phyloP scores from a whole-genome alignment of 2,113 vertebrate genomes.

The Brachypodius melanocephalos region DNA sequence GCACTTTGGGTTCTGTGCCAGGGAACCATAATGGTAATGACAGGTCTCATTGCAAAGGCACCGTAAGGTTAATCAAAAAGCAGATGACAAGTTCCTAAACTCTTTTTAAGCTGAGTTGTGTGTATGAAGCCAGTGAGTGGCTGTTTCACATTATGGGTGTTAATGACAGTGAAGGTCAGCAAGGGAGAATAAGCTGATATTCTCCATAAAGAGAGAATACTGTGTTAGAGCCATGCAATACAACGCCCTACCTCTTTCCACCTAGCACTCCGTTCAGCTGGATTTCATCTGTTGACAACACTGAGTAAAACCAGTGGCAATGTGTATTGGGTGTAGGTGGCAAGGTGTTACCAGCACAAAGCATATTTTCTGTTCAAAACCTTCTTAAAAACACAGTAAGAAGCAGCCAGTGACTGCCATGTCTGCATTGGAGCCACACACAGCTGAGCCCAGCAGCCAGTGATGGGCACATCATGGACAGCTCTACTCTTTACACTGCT shows the following conservation, averaged over 20 bases:
- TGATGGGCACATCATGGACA: rapidly evolving
- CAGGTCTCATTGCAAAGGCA: background rate
- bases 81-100: background rate
- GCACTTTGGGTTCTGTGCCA: background rate
- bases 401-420: background rate
- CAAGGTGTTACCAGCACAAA: background rate
- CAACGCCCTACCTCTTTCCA: background rate
- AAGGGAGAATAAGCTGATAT: background rate
- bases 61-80: conserved; percentile 25
- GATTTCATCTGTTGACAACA: background rate
- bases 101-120: background rate
- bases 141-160: background rate
- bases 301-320: background rate
- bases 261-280: background rate
- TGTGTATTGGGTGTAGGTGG: background rate
- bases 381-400: background rate
- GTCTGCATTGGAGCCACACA: background rate
- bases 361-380: background rate
- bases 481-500: background rate
- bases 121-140: background rate
- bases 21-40: background rate
- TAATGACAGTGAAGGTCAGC: background rate
- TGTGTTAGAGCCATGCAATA: background rate
- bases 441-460: rapidly evolving
- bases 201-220: background rate